Evolutionary conservation across 2,888 invertebrate genomes (phyloP).

Genomic region (Andrena camellia): DNA sequence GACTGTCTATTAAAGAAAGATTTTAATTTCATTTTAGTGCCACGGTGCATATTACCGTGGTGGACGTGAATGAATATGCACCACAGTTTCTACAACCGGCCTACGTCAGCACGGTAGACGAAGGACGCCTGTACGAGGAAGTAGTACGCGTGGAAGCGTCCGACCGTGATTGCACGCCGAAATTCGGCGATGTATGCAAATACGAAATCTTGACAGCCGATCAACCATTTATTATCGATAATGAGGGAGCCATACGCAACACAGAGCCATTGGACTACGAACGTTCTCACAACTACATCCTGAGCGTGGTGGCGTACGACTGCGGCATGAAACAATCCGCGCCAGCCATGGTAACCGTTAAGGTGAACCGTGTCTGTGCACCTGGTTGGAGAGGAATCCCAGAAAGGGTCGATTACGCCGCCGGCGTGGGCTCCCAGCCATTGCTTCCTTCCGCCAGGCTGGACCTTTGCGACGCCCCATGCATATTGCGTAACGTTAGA

Average conservation of each 20-base stretch:
- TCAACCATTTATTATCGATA: slow-evolving; percentile 96
- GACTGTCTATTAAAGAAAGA: neutral
- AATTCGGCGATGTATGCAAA: slow-evolving; percentile 98
- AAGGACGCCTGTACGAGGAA: slow-evolving; percentile 95
- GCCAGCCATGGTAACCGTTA: slow-evolving; percentile 98
- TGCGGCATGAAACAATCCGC: slow-evolving; percentile 98
- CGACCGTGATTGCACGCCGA: slow-evolving; percentile 97
- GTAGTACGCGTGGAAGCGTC: slow-evolving; percentile 96
- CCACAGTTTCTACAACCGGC: slow-evolving; percentile 96
- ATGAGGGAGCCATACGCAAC: slow-evolving; percentile 96
- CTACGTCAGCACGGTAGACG: slow-evolving; percentile 96
- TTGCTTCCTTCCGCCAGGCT: slow-evolving; percentile 92
- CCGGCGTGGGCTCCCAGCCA: slow-evolving; percentile 91
- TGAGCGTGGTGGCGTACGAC: slow-evolving; percentile 98
- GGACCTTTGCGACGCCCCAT: slow-evolving; percentile 88
- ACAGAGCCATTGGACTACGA: slow-evolving; percentile 97
- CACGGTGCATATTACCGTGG: slow-evolving; percentile 96
- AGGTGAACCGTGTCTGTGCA: slow-evolving; percentile 89
- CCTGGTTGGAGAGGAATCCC: slow-evolving; percentile 89
- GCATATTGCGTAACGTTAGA: slow-evolving; percentile 86
- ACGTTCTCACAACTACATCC: slow-evolving; percentile 97
- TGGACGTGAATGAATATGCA: slow-evolving; percentile 98
- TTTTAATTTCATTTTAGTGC: slow-evolving; percentile 87
- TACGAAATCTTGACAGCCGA: slow-evolving; percentile 97
- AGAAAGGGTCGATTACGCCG: slow-evolving; percentile 94